Evolutionary conservation across 2,797 vertebrate genomes (phyloP).

Genomic region (Darevskia nairensis): DNA sequence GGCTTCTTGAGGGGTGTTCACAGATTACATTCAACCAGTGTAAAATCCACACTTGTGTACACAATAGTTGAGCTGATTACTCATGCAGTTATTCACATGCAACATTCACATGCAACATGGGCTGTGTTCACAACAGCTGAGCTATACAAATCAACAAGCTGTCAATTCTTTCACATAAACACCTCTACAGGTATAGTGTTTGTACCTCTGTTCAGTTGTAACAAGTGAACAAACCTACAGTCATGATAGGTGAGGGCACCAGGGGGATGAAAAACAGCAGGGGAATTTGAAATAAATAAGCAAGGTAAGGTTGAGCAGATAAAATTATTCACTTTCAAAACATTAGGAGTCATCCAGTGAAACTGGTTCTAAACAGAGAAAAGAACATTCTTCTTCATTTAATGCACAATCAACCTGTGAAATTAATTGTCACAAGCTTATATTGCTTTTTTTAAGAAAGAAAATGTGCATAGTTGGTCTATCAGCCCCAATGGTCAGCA

Average conservation of each 20-base stretch:
- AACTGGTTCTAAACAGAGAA: background rate
- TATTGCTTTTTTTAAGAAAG: background rate
- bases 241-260: background rate
- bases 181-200: too few relatives aligned
- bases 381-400: background rate
- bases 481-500: background rate
- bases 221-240: background rate
- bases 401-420: background rate
- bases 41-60: too few relatives aligned
- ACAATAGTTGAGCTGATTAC: too few relatives aligned
- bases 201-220: too few relatives aligned
- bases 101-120: too few relatives aligned
- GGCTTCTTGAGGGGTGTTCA: background rate
- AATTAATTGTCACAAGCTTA: background rate
- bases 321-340: background rate
- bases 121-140: too few relatives aligned
- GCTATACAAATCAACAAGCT: too few relatives aligned
- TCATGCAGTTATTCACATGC: too few relatives aligned
- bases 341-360: background rate
- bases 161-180: too few relatives aligned
- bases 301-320: background rate
- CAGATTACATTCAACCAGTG: too few relatives aligned
- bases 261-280: background rate
- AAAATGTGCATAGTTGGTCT: background rate
- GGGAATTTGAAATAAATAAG: too few relatives aligned